A percentile compares a stretch with the other conserved stretches of the same genome.
These are phyloP conservation scores for Corbicula japonica DNA, from an alignment of 2,888 invertebrate species.

Conservation along the genomic window DNA sequence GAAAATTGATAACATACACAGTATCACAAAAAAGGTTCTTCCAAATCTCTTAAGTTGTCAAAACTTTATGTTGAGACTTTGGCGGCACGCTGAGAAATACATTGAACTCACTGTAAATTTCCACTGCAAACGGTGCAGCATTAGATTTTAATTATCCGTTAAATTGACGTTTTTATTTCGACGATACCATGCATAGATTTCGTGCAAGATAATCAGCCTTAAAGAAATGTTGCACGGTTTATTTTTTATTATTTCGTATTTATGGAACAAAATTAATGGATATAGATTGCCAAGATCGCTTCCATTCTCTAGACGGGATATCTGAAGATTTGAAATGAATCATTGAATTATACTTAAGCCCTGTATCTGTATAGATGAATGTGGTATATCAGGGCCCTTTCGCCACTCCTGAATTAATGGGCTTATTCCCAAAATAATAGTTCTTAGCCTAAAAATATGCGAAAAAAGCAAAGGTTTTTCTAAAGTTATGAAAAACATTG, in stretches of 20 bases:
- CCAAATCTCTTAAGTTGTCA: neutral
- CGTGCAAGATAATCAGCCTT: neutral
- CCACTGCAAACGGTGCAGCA: neutral
- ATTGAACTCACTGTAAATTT: neutral
- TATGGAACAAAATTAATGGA: neutral
- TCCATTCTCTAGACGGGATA: neutral
- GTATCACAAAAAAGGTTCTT: neutral
- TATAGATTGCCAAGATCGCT: neutral
- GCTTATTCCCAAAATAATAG: no score
- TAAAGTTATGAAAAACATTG: no score
- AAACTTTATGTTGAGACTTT: neutral
- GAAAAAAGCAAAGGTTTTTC: no score
- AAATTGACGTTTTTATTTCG: conserved; percentile 17
- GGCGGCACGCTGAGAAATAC: conserved; percentile 1
- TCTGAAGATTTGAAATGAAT: no score
- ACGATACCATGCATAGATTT: neutral
- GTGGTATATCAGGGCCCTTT: no score
- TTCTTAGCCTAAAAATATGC: no score
- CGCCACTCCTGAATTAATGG: no score
- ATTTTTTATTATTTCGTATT: neutral
- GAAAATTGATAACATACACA: conserved; percentile 3
- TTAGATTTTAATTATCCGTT: conserved; percentile 1
- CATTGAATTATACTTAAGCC: no score
- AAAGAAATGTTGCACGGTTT: neutral
- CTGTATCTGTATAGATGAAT: no score